Conservation (phyloP, 1,140 invertebrate species). For the Asobara japonica region DNA sequence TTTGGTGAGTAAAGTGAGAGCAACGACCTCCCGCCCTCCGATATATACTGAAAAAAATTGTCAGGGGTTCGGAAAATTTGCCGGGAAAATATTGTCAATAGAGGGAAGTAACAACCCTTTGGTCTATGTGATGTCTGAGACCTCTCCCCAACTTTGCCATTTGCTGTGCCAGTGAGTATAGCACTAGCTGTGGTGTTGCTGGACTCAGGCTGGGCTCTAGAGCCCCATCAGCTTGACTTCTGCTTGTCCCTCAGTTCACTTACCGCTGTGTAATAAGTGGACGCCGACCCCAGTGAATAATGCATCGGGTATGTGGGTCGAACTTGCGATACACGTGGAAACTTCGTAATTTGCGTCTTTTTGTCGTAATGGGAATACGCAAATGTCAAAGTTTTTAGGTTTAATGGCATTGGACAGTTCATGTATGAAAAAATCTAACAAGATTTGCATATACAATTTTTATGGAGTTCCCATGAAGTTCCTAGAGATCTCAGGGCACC, state of each 20-base stretch:
- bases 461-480: too few relatives aligned
- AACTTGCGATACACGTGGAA: slow-evolving; percentile 48
- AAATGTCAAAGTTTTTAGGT: not conserved
- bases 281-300: slow-evolving; percentile 46
- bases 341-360: slow-evolving; percentile 30
- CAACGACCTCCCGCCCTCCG: too few relatives aligned
- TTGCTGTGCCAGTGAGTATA: not conserved
- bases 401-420: slow-evolving; percentile 16
- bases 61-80: not conserved
- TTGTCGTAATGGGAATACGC: not conserved
- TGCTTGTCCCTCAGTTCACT: not conserved
- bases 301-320: slow-evolving; percentile 49
- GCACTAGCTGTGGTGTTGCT: not conserved
- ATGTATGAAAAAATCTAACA: not conserved
- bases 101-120: not conserved
- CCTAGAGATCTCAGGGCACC: too few relatives aligned
- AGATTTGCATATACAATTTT: too few relatives aligned
- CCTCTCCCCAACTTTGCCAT: not conserved
- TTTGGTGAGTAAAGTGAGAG: not conserved
- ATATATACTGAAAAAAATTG: too few relatives aligned
- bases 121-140: not conserved
- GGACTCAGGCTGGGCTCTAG: not conserved
- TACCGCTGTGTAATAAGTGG: slow-evolving; percentile 16
- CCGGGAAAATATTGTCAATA: not conserved
- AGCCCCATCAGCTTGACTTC: not conserved